Percentiles rank a stretch among this genome's conserved stretches.
Evolutionary conservation across 2,113 vertebrate species (phyloP).

Genomic region (Malurus elegans): DNA sequence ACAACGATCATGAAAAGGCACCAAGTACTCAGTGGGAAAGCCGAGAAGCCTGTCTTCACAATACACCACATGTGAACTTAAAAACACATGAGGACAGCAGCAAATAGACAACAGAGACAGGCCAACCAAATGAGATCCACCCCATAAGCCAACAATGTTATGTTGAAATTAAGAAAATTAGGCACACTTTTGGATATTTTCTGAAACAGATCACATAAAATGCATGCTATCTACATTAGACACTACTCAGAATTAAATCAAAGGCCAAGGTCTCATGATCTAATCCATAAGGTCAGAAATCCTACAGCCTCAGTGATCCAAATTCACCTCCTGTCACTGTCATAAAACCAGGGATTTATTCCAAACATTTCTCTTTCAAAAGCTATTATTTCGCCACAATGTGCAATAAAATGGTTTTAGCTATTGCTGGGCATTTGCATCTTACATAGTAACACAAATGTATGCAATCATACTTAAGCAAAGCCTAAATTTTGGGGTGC

Average conservation of each 20-base stretch:
- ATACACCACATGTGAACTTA: neutral
- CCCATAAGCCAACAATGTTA: neutral
- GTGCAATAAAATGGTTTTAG: neutral
- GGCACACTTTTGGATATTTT: neutral
- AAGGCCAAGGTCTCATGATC: neutral
- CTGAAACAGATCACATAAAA: neutral
- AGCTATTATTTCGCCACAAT: neutral
- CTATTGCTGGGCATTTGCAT: fast-evolving
- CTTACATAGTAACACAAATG: neutral
- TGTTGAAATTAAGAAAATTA: neutral
- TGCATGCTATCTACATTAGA: fast-evolving
- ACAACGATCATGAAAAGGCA: neutral
- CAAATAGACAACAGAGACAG: neutral
- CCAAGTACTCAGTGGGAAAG: fast-evolving
- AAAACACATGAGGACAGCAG: neutral
- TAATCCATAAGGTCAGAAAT: neutral
- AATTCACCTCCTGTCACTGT: neutral
- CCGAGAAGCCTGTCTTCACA: neutral
- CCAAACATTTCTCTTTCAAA: neutral
- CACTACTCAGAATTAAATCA: neutral
- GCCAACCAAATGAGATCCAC: neutral
- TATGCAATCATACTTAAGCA: neutral
- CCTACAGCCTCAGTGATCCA: neutral
- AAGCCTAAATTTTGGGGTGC: neutral
- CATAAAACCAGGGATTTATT: neutral